These are phyloP conservation scores for Typhlichthys eigenmanni DNA, from an alignment of 2,797 vertebrate species.

Conservation along the genomic window DNA sequence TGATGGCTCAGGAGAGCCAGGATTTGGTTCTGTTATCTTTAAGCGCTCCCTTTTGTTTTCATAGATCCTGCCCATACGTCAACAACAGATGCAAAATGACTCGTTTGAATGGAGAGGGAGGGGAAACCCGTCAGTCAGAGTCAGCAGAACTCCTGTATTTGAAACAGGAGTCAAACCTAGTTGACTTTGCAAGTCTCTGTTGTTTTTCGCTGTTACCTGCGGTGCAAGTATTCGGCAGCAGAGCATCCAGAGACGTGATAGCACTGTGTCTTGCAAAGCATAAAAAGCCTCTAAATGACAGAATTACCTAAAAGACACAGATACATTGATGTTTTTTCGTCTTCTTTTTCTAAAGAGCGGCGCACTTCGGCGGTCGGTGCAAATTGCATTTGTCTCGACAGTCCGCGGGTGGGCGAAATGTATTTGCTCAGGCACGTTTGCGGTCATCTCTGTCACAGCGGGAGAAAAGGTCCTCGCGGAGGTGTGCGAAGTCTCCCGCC, in stretches of 20 bases:
- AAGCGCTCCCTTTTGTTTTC: conserved; percentile 64
- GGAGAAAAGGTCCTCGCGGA: conserved; percentile 4
- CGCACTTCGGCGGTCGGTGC: conserved; percentile 42
- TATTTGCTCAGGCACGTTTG: conserved; percentile 37
- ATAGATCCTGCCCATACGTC: conserved; percentile 38
- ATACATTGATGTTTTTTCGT: conserved; percentile 24
- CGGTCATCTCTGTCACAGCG: conserved; percentile 33
- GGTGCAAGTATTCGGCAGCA: conserved; percentile 28
- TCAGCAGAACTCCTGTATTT: conserved; percentile 63
- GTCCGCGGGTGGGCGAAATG: conserved; percentile 35
- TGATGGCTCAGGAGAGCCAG: conserved; percentile 47
- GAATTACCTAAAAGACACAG: conserved; percentile 54
- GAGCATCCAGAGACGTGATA: conserved; percentile 31
- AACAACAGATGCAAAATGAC: conserved; percentile 64
- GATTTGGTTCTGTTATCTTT: conserved; percentile 71
- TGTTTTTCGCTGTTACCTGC: conserved; percentile 54
- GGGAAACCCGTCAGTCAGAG: conserved; percentile 32
- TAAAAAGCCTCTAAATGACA: conserved; percentile 47
- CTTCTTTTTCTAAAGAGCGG: conserved; percentile 22
- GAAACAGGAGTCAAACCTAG: conserved; percentile 56
- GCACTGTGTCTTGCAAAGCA: conserved; percentile 12
- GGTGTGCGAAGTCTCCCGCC: conserved; percentile 25
- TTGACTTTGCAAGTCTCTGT: conserved; percentile 68
- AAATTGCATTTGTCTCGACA: conserved; percentile 54
- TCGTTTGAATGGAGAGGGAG: conserved; percentile 66